Conservation (phyloP, 35 echinoderm and acorn worm species). For the Nesometra sesokonis region DNA sequence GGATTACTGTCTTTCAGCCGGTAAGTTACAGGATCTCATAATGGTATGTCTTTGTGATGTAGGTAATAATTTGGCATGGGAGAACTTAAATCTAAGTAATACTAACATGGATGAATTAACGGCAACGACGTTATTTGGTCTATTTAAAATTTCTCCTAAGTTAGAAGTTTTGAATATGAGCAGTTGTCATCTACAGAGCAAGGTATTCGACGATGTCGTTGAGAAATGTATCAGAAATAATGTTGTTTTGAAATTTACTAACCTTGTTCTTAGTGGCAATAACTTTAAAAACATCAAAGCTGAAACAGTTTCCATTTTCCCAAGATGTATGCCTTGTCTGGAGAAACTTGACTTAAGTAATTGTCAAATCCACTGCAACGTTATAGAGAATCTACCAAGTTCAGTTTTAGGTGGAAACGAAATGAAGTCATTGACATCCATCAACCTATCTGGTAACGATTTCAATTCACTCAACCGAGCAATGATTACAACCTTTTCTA, state of each 20-base stretch:
- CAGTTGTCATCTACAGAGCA: not conserved
- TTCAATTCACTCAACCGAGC: no score
- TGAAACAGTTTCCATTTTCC: not conserved
- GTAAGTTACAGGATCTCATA: not conserved
- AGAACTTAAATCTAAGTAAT: not conserved
- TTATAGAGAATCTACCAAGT: no score
- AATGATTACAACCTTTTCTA: no score
- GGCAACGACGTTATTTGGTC: not conserved
- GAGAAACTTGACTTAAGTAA: no score
- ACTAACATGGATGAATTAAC: not conserved
- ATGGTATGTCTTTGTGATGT: not conserved
- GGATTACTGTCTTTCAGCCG: not conserved
- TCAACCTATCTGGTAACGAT: no score
- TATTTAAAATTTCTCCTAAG: not conserved
- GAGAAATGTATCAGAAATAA: not conserved
- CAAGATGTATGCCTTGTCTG: no score
- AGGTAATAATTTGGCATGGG: not conserved
- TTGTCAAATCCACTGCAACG: no score
- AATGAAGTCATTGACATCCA: no score
- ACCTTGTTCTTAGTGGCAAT: not conserved
- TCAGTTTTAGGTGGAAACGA: no score
- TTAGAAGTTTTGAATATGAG: not conserved
- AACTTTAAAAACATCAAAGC: not conserved
- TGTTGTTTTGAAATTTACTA: not conserved
- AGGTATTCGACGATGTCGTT: not conserved